These are phyloP conservation scores for Panagrolaimus sp. DNA, from an alignment of 1,140 invertebrate species.

Conservation along the genomic window DNA sequence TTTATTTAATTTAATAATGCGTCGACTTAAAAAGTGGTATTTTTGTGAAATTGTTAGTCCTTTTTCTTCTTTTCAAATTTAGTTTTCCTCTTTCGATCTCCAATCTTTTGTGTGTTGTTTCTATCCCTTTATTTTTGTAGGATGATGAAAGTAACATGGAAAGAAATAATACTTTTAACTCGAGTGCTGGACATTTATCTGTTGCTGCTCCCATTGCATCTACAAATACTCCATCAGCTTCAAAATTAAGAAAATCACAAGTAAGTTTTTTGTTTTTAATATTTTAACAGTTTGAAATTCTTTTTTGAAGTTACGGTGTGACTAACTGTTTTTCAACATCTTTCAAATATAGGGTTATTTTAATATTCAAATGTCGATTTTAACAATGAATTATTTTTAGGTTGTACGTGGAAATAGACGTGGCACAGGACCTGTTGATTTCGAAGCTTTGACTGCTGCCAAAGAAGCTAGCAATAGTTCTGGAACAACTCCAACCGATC, in stretches of 20 bases:
- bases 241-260: not conserved
- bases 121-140: no score
- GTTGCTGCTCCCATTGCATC: not conserved
- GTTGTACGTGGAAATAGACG: constrained; percentile 34
- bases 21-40: no score
- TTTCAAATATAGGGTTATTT: not conserved
- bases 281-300: constrained; percentile 16
- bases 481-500: not conserved
- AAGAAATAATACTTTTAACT: no score
- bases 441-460: constrained; percentile 31
- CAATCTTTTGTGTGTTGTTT: no score
- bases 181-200: no score
- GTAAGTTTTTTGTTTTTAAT: constrained; percentile 5
- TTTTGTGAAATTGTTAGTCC: no score
- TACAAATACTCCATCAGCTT: not conserved
- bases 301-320: not conserved
- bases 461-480: not conserved
- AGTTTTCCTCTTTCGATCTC: no score
- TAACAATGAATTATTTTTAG: constrained; percentile 19
- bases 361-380: not conserved
- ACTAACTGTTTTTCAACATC: not conserved
- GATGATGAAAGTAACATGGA: no score
- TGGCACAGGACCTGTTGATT: constrained; percentile 36
- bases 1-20: no score
- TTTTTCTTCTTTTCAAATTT: no score